A percentile compares a stretch with the other conserved stretches of the same genome.
Evolutionary conservation across 2,797 vertebrate species (phyloP).

Genomic region (Spheniscus humboldti): DNA sequence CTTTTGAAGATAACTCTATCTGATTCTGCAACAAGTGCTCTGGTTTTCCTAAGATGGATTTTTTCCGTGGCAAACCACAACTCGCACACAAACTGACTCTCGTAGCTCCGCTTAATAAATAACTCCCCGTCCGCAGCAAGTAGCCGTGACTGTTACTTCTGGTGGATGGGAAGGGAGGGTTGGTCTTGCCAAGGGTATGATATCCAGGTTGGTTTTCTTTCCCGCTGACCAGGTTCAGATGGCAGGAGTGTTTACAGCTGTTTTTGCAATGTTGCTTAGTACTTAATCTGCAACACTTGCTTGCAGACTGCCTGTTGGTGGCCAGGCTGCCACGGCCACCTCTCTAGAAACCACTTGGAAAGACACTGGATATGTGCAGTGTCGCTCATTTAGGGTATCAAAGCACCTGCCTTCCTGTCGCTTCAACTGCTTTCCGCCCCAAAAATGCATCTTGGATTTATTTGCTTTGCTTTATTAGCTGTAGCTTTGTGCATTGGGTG

Average conservation of each 20-base stretch:
- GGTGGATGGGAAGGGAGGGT: background rate
- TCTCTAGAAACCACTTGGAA: background rate
- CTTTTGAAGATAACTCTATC: background rate
- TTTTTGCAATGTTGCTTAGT: conserved; percentile 18
- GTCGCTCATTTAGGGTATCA: fast-evolving
- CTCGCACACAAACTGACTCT: background rate
- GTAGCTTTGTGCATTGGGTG: background rate
- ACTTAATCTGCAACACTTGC: background rate
- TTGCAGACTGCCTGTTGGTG: background rate
- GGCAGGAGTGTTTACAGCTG: background rate
- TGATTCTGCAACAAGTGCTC: background rate
- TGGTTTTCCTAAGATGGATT: background rate
- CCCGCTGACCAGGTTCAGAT: background rate
- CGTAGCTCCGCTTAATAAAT: fast-evolving
- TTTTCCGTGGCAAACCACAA: background rate
- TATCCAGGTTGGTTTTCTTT: background rate
- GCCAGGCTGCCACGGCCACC: background rate
- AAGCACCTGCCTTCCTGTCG: background rate
- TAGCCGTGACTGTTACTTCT: fast-evolving
- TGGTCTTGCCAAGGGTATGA: background rate
- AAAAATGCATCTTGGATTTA: background rate
- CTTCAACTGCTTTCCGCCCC: background rate
- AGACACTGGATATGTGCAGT: fast-evolving
- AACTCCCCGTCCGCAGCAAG: fast-evolving
- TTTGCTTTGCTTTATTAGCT: background rate